Conservation (phyloP, 2,113 vertebrate species). For the Desmodus rotundus region DNA sequence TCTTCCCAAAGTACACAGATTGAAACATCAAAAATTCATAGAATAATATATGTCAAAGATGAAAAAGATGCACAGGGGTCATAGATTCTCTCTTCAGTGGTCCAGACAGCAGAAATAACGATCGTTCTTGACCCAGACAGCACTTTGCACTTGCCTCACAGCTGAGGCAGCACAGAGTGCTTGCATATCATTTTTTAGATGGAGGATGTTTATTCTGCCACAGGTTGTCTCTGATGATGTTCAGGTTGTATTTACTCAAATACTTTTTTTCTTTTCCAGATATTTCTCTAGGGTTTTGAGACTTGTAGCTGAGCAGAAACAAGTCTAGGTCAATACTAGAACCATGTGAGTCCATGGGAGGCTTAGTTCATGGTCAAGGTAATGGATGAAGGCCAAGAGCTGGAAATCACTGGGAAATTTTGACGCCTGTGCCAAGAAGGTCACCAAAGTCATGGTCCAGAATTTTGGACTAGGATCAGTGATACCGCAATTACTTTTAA, state of each 20-base stretch:
- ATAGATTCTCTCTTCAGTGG: neutral
- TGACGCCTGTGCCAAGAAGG: neutral
- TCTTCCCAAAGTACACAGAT: slow-evolving; percentile 33
- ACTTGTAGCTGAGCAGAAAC: neutral
- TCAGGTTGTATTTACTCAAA: neutral
- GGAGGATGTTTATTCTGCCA: neutral
- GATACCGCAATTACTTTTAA: neutral
- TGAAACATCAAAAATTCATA: slow-evolving; percentile 64
- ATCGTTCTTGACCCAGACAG: neutral
- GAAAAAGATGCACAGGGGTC: slow-evolving; percentile 17
- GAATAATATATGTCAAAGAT: slow-evolving; percentile 52
- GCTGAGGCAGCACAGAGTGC: neutral
- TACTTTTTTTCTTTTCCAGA: neutral
- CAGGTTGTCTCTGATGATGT: neutral
- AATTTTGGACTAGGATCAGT: neutral
- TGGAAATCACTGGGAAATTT: neutral
- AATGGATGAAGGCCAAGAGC: neutral
- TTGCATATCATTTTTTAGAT: neutral
- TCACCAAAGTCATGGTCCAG: neutral
- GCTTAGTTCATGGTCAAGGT: neutral
- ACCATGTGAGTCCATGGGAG: neutral
- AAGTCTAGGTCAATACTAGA: neutral
- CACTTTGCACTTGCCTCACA: neutral
- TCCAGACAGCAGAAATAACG: neutral
- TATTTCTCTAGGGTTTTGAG: neutral